Evolutionary conservation across 2,113 vertebrate species (phyloP).

Genomic region (Hassar affinis): DNA sequence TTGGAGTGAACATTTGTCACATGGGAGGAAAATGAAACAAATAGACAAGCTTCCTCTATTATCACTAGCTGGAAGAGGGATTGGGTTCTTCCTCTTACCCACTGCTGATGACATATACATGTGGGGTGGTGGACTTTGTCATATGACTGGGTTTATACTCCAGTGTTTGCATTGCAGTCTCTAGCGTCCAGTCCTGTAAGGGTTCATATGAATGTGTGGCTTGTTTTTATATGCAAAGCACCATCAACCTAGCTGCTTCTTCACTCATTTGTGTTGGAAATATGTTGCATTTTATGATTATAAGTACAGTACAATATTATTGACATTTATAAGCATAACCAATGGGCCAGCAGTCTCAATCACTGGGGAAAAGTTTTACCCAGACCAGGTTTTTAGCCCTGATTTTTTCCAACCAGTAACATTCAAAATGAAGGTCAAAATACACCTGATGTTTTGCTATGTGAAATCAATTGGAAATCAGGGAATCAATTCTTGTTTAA

Average conservation of each 20-base stretch:
- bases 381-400: not conserved
- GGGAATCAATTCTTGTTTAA: not conserved
- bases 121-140: not conserved
- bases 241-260: not conserved
- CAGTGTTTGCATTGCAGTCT: not conserved
- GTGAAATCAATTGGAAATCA: not conserved
- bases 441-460: not conserved
- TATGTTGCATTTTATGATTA: not conserved
- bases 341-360: not conserved
- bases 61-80: constrained; percentile 12
- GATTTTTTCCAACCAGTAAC: not conserved
- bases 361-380: not conserved
- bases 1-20: constrained; percentile 34
- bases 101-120: constrained; percentile 31
- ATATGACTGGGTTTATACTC: constrained; percentile 1
- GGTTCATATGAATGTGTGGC: not conserved
- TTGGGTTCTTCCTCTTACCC: constrained; percentile 5
- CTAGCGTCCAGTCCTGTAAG: constrained; percentile 6
- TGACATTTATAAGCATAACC: not conserved
- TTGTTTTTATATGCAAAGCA: not conserved
- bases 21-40: constrained; percentile 42
- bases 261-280: not conserved
- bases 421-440: not conserved
- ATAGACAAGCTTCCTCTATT: constrained; percentile 23
- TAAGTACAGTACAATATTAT: not conserved